Base-by-base conservation (phyloP, 2,113 vertebrate genomes). In the Acanthochromis polyacanthus region DNA sequence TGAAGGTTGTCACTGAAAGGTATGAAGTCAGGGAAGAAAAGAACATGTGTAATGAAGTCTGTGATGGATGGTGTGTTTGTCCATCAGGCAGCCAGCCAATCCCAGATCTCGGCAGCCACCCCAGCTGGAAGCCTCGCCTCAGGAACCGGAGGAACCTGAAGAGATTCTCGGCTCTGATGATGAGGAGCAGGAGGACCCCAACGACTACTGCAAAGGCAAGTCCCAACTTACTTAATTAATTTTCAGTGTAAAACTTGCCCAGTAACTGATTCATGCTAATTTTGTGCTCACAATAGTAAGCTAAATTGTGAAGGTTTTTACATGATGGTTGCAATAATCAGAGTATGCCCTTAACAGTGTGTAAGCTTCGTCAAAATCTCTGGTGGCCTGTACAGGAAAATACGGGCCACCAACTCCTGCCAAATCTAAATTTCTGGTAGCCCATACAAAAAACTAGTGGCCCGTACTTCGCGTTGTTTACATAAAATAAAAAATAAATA, bases 81-180 rank as follows among this genome's bases (percentile, higher is more conserved):
- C 15, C 51, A 70, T 65, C 92, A 99, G 98, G 90, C 96, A 96
- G 6, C 95, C 96, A 89, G 92, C 91, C 68, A 96, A 96, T 84
- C 94, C 95, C 58, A 95, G 96, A 81, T 85, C 94, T 92, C 95
- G 73, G 91, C 95, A 73, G 87, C 95, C 11, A 90, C 94, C 10
- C 89, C 96, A 57, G 71, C 92, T 93, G 0, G 97, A 99, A 86
- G 95, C 92, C 20, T 97, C 96, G 0, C 92, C 95, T 7, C 97
- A 96, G 11, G 97, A 99, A 71, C 97, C 97, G 0, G 97, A 98
- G 80, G 98, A 93, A 76, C 83, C 88, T 4, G 90, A 99, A 63
- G 98, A 99, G 91, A 99, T 99, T 83, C 92, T 99, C 36, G 98
- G 98, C 15, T 99, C 98, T n/a, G 98, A 99, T 75, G 98, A 99